Evolutionary conservation across 2,113 vertebrate species (phyloP).

Genomic region (Salvelinus fontinalis): DNA sequence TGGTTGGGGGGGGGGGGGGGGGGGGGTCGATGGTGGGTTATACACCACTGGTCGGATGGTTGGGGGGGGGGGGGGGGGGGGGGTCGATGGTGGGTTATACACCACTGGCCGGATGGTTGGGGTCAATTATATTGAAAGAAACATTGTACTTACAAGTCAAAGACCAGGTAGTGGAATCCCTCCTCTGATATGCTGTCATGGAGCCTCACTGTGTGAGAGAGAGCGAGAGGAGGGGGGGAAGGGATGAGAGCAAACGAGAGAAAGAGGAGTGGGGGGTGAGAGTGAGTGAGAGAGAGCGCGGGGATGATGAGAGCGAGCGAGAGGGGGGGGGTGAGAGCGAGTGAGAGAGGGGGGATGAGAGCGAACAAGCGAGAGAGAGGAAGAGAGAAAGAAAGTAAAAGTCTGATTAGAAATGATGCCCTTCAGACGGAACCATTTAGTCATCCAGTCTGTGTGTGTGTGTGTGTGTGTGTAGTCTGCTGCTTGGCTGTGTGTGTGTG

Average conservation of each 20-base stretch:
- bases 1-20: too few species aligned
- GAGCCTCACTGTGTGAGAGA: slow-evolving; percentile 53
- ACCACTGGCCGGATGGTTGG: too few species aligned
- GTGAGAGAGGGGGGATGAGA: background rate
- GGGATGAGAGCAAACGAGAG: slow-evolving; percentile 1
- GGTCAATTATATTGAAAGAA: too few species aligned
- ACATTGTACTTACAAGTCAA: slow-evolving; percentile 62
- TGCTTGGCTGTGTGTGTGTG: too few species aligned
- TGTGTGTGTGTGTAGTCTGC: too few species aligned
- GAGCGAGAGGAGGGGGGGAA: background rate
- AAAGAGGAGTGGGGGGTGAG: background rate
- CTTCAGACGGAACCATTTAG: background rate
- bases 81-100: too few species aligned
- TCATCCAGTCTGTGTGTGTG: background rate
- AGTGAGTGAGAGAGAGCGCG: slow-evolving; percentile 4
- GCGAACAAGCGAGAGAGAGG: background rate
- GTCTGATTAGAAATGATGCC: background rate
- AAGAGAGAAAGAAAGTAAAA: background rate
- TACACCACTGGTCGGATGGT: too few species aligned
- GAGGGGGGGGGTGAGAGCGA: background rate
- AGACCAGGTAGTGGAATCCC: slow-evolving; percentile 69
- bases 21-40: too few species aligned
- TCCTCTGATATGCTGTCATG: slow-evolving; percentile 73
- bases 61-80: too few species aligned
- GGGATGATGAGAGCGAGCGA: background rate